These are phyloP conservation scores for Drosophila lini DNA, from an alignment of 1,140 invertebrate genomes.

Conservation along the genomic window DNA sequence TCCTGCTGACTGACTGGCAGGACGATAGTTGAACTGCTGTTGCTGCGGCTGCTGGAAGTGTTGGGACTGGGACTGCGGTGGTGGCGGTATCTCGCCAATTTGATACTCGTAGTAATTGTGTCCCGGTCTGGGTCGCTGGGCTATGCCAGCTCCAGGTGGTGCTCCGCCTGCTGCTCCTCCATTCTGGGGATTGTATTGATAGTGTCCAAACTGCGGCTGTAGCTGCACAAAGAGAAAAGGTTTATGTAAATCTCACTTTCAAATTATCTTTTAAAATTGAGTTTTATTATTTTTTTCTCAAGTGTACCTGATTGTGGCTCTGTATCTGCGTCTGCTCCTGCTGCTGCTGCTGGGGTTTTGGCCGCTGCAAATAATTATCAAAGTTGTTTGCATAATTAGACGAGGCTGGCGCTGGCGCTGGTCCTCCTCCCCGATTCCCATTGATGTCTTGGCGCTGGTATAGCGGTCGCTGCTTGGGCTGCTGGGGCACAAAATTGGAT, in stretches of 20 bases:
- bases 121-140: constrained; percentile 54
- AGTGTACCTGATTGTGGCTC: constrained; percentile 31
- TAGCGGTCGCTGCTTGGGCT: constrained; percentile 48
- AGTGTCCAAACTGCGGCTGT: constrained; percentile 37
- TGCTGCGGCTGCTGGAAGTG: constrained; percentile 49
- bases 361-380: constrained; percentile 83
- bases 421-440: constrained; percentile 54
- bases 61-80: constrained; percentile 53
- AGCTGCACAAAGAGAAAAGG: constrained; percentile 4
- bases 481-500: constrained; percentile 73
- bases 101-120: constrained; percentile 83
- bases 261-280: not conserved
- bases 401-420: constrained; percentile 36
- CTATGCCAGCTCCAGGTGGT: constrained; percentile 22
- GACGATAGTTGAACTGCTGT: constrained; percentile 75
- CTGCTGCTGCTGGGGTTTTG: constrained; percentile 36
- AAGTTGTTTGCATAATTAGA: constrained; percentile 84
- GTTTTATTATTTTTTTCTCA: not conserved
- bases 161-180: not conserved
- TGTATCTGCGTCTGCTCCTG: constrained; percentile 17
- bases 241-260: not conserved
- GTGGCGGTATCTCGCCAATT: constrained; percentile 77
- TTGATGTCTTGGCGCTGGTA: constrained; percentile 71
- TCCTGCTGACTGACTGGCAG: constrained; percentile 43
- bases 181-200: constrained; percentile 46